These are phyloP conservation scores for Prionace glauca DNA, from an alignment of 2,797 vertebrate species.

Conservation along the genomic window DNA sequence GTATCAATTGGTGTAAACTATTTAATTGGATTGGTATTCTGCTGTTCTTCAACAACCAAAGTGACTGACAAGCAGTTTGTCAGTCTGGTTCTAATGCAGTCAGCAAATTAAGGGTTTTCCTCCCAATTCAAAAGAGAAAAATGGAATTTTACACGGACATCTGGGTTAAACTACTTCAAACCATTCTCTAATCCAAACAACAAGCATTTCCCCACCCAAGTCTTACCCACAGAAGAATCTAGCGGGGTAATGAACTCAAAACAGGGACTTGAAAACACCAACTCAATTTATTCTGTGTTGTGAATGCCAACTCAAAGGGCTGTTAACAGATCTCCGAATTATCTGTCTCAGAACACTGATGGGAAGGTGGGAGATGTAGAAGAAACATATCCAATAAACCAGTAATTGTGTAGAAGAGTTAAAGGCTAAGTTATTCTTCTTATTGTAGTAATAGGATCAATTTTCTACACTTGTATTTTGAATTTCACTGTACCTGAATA, in stretches of 20 bases:
- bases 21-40: no score
- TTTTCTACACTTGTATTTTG: no score
- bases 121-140: not conserved
- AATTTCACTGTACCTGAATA: not conserved
- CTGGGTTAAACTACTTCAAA: not conserved
- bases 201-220: not conserved
- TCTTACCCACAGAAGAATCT: not conserved
- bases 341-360: not conserved
- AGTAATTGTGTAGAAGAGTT: not conserved
- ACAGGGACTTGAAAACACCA: not conserved
- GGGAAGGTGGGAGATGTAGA: not conserved
- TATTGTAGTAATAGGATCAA: not conserved
- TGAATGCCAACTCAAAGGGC: not conserved
- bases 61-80: not conserved
- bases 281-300: not conserved
- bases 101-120: not conserved
- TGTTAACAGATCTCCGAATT: not conserved
- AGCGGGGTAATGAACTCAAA: not conserved
- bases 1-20: no score
- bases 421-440: not conserved
- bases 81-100: not conserved
- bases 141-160: not conserved
- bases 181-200: not conserved
- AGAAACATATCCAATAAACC: not conserved
- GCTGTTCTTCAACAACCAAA: no score